Percentiles rank a stretch among this genome's conserved stretches.
Conservation (phyloP, 2,797 vertebrate genomes). For the Intellagama lesueurii region DNA sequence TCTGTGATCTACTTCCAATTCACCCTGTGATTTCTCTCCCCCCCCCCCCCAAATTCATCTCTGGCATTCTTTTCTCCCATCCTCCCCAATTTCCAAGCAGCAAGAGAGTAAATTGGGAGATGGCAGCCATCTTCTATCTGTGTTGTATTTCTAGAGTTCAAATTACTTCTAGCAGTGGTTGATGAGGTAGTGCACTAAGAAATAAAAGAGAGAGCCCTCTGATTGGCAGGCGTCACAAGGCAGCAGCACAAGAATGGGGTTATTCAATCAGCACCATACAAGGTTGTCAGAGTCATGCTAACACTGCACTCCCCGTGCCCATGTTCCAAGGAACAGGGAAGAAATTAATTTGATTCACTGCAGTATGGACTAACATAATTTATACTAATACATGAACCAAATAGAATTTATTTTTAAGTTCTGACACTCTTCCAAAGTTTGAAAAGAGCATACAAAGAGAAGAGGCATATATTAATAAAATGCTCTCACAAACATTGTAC, state of each 20-base stretch:
- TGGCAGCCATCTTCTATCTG: neutral
- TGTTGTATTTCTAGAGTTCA: neutral
- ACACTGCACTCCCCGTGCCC: neutral
- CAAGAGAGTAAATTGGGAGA: neutral
- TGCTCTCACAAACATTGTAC: no score
- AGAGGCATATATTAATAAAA: neutral
- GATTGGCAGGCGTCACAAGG: neutral
- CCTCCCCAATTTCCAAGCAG: neutral
- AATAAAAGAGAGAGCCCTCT: neutral
- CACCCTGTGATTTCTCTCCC: neutral
- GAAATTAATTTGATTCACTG: no score
- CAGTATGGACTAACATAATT: no score
- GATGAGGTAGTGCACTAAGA: neutral
- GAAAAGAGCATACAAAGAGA: neutral
- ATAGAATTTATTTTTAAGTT: no score
- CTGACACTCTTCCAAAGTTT: no score
- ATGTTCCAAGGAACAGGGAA: neutral
- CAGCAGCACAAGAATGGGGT: neutral
- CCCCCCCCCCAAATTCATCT: neutral
- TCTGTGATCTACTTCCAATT: neutral
- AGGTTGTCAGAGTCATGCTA: neutral
- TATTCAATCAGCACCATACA: neutral
- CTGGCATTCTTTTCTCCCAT: neutral
- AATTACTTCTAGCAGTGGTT: neutral
- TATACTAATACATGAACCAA: no score